Conservation (phyloP, 2,888 invertebrate species). For the Cetonia aurata region DNA sequence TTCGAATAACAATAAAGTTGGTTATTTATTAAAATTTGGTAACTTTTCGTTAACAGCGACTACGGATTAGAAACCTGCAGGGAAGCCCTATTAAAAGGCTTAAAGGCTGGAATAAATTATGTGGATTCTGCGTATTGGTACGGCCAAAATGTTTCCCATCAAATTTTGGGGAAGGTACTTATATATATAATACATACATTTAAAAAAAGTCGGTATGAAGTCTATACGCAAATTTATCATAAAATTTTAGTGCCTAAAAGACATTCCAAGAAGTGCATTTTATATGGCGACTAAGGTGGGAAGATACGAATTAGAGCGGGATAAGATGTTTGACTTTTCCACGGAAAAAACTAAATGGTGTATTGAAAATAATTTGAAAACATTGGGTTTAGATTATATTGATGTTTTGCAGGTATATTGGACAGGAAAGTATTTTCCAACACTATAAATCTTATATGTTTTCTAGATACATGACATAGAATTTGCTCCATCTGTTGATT, state of each 20-base stretch:
- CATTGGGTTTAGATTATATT: slow-evolving; percentile 83
- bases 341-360: slow-evolving; percentile 79
- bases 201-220: neutral
- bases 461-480: slow-evolving; percentile 92
- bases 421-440: neutral
- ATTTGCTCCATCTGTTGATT: slow-evolving; percentile 81
- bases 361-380: slow-evolving; percentile 80
- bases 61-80: slow-evolving; percentile 77
- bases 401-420: slow-evolving; percentile 86
- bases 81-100: slow-evolving; percentile 76
- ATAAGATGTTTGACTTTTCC: slow-evolving; percentile 89
- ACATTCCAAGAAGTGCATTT: slow-evolving; percentile 84
- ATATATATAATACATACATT: neutral
- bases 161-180: slow-evolving; percentile 81
- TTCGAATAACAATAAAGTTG: slow-evolving; percentile 50
- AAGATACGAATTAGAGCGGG: slow-evolving; percentile 79
- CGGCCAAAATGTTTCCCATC: slow-evolving; percentile 89
- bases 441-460: slow-evolving; percentile 32
- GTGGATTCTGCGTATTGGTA: slow-evolving; percentile 95
- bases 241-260: slow-evolving; percentile 78
- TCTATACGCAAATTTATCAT: slow-evolving; percentile 14
- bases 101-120: slow-evolving; percentile 88
- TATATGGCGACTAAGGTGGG: slow-evolving; percentile 95
- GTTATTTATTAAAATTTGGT: slow-evolving; percentile 1
- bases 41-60: slow-evolving; percentile 65